Conservation (phyloP, 64 coral and sea anemone genomes). For the Pocillopora damicornis region DNA sequence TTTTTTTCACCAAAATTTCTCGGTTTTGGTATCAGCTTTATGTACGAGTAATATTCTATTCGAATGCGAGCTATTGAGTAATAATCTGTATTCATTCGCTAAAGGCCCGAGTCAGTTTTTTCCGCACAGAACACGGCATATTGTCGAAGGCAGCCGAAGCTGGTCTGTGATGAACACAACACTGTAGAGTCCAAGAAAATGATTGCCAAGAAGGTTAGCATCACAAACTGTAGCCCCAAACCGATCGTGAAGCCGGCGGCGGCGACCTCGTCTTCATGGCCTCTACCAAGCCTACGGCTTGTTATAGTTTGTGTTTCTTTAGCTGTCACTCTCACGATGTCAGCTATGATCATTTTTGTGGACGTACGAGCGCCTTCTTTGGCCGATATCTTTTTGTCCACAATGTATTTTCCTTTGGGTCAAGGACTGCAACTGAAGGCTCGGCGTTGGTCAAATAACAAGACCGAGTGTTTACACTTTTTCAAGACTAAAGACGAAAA, state of each 20-base stretch:
- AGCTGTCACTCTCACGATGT: slow-evolving; percentile 78
- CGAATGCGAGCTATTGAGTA: background rate
- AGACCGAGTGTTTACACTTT: slow-evolving; percentile 79
- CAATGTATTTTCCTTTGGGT: slow-evolving; percentile 93
- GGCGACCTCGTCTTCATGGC: slow-evolving; percentile 55
- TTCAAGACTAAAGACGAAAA: slow-evolving; percentile 79
- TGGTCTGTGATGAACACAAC: background rate
- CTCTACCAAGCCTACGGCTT: slow-evolving; percentile 86
- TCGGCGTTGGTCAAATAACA: slow-evolving; percentile 89
- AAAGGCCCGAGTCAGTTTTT: background rate
- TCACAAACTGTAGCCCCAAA: slow-evolving; percentile 13
- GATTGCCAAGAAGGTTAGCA: slow-evolving; percentile 50
- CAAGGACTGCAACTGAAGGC: slow-evolving; percentile 91
- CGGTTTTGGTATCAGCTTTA: background rate
- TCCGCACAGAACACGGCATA: background rate
- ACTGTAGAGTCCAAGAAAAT: slow-evolving; percentile 7
- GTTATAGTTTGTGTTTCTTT: slow-evolving; percentile 96
- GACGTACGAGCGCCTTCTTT: slow-evolving; percentile 87
- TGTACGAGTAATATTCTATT: background rate
- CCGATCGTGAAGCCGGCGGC: slow-evolving; percentile 31
- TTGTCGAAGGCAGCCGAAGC: slow-evolving; percentile 11
- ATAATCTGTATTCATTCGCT: slow-evolving; percentile 5
- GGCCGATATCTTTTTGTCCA: slow-evolving; percentile 88
- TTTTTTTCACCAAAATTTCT: background rate
- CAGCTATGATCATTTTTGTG: slow-evolving; percentile 92